Evolutionary conservation across 2,113 vertebrate genomes (phyloP).

Genomic region (Penelope pileata): DNA sequence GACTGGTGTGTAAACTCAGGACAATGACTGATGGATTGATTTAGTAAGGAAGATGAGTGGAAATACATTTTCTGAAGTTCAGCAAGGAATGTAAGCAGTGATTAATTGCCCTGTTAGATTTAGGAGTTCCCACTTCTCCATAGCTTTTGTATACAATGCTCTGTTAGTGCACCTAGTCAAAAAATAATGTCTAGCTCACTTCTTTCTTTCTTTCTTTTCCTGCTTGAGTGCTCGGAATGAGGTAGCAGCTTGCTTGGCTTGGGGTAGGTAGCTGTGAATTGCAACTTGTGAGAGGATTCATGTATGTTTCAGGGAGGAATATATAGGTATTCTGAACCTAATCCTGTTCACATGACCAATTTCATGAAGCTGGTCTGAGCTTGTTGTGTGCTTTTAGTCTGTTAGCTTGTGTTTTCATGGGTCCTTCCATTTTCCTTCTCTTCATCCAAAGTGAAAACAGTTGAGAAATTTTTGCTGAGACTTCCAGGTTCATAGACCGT

Average conservation of each 20-base stretch:
- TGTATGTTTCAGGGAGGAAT: neutral
- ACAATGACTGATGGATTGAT: too few species aligned
- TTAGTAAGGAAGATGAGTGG: neutral
- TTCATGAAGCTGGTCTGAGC: neutral
- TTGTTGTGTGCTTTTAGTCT: neutral
- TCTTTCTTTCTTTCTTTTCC: neutral
- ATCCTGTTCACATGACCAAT: neutral
- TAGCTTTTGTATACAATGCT: neutral
- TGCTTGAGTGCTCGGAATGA: constrained; percentile 52
- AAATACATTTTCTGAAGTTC: neutral
- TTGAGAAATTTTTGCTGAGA: neutral
- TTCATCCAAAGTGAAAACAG: neutral
- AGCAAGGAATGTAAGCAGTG: neutral
- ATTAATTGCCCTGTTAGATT: neutral
- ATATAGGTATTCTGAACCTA: neutral
- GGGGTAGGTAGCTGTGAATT: constrained; percentile 46
- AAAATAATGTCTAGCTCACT: neutral
- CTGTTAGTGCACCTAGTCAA: neutral
- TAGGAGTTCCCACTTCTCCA: neutral
- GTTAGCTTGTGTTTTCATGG: neutral
- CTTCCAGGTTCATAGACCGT: neutral
- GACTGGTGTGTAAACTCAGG: neutral
- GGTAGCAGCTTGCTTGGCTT: constrained; percentile 25
- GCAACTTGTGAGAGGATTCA: neutral
- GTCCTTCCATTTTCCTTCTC: neutral